Evolutionary conservation across 2,113 vertebrate species (phyloP), one percentile per base, ranked within the genome.

Genomic region (Gymnogyps californianus): DNA sequence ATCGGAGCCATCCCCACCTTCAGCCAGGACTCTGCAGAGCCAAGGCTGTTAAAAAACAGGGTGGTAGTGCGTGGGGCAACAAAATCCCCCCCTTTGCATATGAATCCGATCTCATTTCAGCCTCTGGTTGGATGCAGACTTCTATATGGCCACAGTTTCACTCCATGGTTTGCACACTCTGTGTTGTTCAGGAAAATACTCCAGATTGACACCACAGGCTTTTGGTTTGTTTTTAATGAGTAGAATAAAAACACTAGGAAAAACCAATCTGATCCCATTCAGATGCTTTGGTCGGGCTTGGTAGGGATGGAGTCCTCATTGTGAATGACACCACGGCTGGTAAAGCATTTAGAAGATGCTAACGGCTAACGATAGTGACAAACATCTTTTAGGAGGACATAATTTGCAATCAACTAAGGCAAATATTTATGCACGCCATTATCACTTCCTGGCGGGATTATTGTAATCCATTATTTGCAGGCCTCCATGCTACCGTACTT

Each of bases 391-490:
- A 85, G 78, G 62, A 82, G 81, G 72, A 93, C 92, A 77, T 94
- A 91, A 93, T 95, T 96, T 90, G 91, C 95, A 97, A 93, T 96
- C 89, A 95, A 69, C 67, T 96, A 95, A 93, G 90, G 93, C 85
- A 97, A 97, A 95, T 95, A 95, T 96, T 79, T 94, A 96, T 87
- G 70, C 93, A 90, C 62, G 93, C 82, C 93, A 93, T 96, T 96
- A 96, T 96, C 96, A 93, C 94, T 98, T 98, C 97, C 98, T 98
- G 96, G 91, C 7, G 69, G 96, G 96, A 97, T 97, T 97, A 95
- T 88, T 87, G 96, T 93, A 96, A 97, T 97, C 96, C 87, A 52
- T 89, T 98, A 96, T 93, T 96, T 83, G 66, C 92, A 96, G 96
- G 89, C 90, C 83, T 96, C 96, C 96, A 94, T 59, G 95, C 94